Base-by-base conservation (phyloP, 2,113 vertebrate species). In the Bubo blakistoni region DNA sequence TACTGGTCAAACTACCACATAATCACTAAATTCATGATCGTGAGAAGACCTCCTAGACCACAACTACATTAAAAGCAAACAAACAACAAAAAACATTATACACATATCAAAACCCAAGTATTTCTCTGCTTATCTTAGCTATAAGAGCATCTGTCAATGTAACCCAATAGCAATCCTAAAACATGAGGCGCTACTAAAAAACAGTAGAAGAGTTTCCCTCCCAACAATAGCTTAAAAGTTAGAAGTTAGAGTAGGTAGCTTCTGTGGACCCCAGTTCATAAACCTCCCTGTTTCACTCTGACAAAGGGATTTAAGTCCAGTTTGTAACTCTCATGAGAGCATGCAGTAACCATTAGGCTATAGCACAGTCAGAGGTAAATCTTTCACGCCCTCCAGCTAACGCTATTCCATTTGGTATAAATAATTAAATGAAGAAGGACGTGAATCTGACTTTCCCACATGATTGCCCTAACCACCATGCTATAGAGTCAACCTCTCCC, bases 341-440 rank as follows among this genome's bases (percentile, higher is more conserved):
- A 61, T 81, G 32, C 62, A 94, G 49, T 70, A 94, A 73, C 74
- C 85, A 82, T 90, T 88, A 94, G 84, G 83, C 49, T 79, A 74
- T 32, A 82, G 66, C 57, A 54, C 38, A 61, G 78, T 65, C 58
- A 42, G 1, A 92, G 36, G 87, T 80, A 96, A 95, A 95, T 91
- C 87, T 88, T 94, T 72, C 62, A n/a, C 67, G 96, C 74, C 51
- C 74, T 90, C 58, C 90, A 93, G 79, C 93, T 96, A 93, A 93
- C 85, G 88, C 73, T 77, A 70, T 93, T 95, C 92, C 90, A 95
- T 96, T 97, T 94, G 42, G 74, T 77, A 96, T 96, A 93, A 97
- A 97, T 97, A 96, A 97, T 97, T 97, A 86, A 97, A 76, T 58
- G 58, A 91, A 95, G 18, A 70, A 89, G 66, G 62, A 94, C 42